A percentile compares a stretch with the other conserved stretches of the same genome.
Conservation (phyloP, 2,113 vertebrate species). For the Gymnarchus niloticus region DNA sequence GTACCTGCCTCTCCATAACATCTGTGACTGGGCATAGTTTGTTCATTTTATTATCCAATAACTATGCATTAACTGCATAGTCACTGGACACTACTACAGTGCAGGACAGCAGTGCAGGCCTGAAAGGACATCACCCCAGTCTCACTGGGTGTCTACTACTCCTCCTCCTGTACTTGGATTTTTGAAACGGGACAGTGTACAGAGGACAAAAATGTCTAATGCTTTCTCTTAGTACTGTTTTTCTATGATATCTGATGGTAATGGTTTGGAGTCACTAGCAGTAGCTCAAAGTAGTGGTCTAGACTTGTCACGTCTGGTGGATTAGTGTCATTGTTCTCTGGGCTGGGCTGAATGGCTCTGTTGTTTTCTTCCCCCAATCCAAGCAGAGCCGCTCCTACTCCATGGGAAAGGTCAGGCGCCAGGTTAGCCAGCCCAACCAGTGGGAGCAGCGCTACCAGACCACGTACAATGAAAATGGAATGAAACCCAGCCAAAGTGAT, state of each 20-base stretch:
- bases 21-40: background rate
- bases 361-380: conserved; percentile 26
- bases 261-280: background rate
- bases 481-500: conserved; percentile 78
- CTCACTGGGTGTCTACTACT: background rate
- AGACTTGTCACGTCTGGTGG: background rate
- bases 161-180: background rate
- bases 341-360: background rate
- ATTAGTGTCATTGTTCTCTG: background rate
- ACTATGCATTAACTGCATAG: background rate
- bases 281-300: background rate
- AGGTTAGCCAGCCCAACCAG: conserved; percentile 65
- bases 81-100: background rate
- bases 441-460: conserved; percentile 57
- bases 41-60: too few species aligned
- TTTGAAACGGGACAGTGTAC: background rate
- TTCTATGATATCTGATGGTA: background rate
- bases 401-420: conserved; percentile 35
- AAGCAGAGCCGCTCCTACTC: conserved; percentile 30
- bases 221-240: background rate
- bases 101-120: background rate
- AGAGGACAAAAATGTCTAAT: background rate
- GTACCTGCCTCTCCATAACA: background rate
- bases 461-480: conserved; percentile 49
- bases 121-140: background rate